Evolutionary conservation across 2,888 invertebrate genomes (phyloP), one percentile per base, ranked within the genome.

Genomic region (Drosophila prostipennis): DNA sequence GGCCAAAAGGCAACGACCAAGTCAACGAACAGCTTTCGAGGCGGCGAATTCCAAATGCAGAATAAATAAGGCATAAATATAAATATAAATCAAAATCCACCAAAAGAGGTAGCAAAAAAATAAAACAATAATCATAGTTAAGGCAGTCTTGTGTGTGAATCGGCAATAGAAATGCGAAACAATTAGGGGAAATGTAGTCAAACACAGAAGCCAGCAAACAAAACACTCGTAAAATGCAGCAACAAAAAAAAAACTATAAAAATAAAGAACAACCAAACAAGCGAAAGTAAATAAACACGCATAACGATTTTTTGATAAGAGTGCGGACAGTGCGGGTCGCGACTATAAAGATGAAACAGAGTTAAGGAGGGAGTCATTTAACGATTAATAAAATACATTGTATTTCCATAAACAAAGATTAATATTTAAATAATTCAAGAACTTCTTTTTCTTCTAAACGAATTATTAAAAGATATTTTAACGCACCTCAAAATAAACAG

Each of bases 271-370:
- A 37, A 45, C 26, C 39, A 60, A 65, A 6, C 2, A 34, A 29
- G 1, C 1, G 2, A 29, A 63, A 42, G 34, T 63, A 61, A 61
- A 63, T 61, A 60, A 46, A 52, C 51, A 64, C 65, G 54, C 63
- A 54, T 37, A 53, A 70, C 29, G 58, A 74, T 43, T 52, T 48
- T 59, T 67, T 77, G 70, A 80, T 77, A 80, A 70, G 61, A 56
- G 26, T 2, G 54, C 3, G 40, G n/a, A 60, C 43, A 57, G 58
- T 57, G 43, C 29, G 29, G 39, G 7, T 6, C 40, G 11, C 11
- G 48, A 42, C 7, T 34, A 16, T 26, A 40, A 23, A 14, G 10
- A 34, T 23, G 1, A 13, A 10, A 4, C 14, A n/a, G n/a, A n/a
- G 1, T 4, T 4, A 19, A 19, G 19, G 19, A 2, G 19, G 19